These are phyloP conservation scores for Phylloscopus collybita DNA, from an alignment of 2,797 vertebrate genomes.

Conservation along the genomic window DNA sequence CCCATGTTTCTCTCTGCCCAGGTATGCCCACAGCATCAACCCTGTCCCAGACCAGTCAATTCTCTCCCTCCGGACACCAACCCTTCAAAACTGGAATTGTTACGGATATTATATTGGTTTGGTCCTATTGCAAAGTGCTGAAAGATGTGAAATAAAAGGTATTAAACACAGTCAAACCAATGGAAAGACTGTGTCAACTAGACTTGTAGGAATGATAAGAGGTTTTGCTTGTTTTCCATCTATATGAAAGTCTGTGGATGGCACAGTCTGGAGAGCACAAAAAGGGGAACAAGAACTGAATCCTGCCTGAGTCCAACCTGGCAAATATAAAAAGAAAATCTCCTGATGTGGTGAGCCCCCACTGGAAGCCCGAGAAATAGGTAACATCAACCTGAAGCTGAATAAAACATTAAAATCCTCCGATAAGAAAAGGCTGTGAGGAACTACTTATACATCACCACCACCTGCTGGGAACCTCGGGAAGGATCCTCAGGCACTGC, in stretches of 20 bases:
- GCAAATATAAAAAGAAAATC: neutral
- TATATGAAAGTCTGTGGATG: neutral
- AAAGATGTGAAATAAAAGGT: neutral
- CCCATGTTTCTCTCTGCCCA: neutral
- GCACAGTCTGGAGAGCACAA: fast-evolving
- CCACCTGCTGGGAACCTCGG: constrained; percentile 40
- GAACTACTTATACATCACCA: constrained; percentile 36
- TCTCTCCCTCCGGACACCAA: neutral
- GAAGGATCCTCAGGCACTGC: neutral
- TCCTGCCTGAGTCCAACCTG: neutral
- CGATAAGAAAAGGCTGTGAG: neutral
- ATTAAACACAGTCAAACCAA: neutral
- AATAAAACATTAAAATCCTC: constrained; percentile 30
- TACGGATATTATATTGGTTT: neutral
- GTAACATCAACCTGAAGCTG: neutral
- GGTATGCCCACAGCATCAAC: fast-evolving
- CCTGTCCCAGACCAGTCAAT: fast-evolving
- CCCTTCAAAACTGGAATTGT: neutral
- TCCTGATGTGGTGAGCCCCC: neutral
- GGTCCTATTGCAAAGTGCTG: neutral
- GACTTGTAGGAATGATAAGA: neutral
- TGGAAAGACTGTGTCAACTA: neutral
- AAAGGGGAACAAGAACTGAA: neutral
- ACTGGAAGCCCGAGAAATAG: fast-evolving
- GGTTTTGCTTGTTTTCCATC: neutral